Percentiles rank a stretch among this genome's conserved stretches.
phyloP scores from a whole-genome alignment of 2,113 vertebrate species.

The Pimephales promelas region DNA sequence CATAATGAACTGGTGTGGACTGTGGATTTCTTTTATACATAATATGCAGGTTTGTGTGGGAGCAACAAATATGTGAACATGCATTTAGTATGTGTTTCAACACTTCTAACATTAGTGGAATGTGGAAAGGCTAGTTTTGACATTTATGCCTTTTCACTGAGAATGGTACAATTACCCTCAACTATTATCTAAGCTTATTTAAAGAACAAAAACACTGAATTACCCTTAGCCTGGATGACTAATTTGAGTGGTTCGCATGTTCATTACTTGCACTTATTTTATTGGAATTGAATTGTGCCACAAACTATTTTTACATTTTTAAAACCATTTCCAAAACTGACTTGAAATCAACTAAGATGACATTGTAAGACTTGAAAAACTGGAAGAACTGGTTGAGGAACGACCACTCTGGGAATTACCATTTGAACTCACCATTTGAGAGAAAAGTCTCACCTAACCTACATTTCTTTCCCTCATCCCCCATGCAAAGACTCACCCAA shows the following conservation, averaged over 20 bases:
- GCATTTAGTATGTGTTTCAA: conserved; percentile 31
- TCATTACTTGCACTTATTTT: not conserved
- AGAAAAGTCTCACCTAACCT: too few species aligned
- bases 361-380: too few species aligned
- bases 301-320: not conserved
- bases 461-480: too few species aligned
- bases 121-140: conserved; percentile 21
- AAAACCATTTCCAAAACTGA: not conserved
- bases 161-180: conserved; percentile 3
- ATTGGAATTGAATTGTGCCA: not conserved
- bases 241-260: not conserved
- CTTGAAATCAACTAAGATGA: too few species aligned
- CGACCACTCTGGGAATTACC: too few species aligned
- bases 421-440: too few species aligned
- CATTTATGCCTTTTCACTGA: not conserved
- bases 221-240: not conserved
- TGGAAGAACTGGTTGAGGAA: too few species aligned
- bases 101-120: conserved; percentile 34
- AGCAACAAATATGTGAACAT: not conserved
- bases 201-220: not conserved
- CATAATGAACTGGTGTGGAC: conserved; percentile 47
- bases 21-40: not conserved
- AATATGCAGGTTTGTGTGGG: not conserved
- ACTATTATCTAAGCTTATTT: not conserved
- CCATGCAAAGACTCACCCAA: too few species aligned